Evolutionary conservation across 2,888 invertebrate genomes (phyloP), one percentile per base, ranked within the genome.

Genomic region (Drosophila greeni): DNA sequence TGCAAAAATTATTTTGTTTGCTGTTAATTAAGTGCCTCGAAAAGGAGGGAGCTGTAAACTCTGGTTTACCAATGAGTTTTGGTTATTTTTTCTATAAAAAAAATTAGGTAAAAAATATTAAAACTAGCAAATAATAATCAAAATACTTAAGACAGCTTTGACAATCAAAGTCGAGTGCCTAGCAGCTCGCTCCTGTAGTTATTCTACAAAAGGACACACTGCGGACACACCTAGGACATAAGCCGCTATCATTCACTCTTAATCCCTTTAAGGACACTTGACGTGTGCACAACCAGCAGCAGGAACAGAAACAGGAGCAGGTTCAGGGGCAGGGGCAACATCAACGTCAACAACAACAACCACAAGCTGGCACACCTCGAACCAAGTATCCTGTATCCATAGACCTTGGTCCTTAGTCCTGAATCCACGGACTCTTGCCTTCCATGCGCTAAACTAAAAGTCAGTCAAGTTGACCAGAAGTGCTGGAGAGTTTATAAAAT

Each of bases 181-280:
- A n/a, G 53, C n/a, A 23, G 20, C 20, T 3, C n/a, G 11, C 23
- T 62, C 42, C 55, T 54, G 66, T 55, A 49, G 55, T 75, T 74
- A 74, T 79, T 69, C 70, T 68, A 70, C 70, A 76, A 78, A 83
- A 78, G 75, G 76, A 74, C 29, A 29, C 14, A 29, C 64, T 70
- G 72, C 75, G 75, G 84, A 81, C 83, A 82, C 81, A 81, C 84
- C 82, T 76, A 75, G 78, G 78, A 78, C 82, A 84, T 82, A 84
- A 84, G 82, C 84, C 78, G 82, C 84, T 81, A 84, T 84, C 84
- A 84, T 78, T 84, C 80, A 81, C 81, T 71, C 78, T 78, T 84
- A 82, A 82, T 84, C 82, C 84, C 80, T 84, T 82, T 81, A 84
- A 84, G 82, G 82, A 82, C 76, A 79, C 82, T 82, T 83, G 82